Evolutionary conservation across 2,113 vertebrate genomes (phyloP).

Genomic region (Prunella fulvescens): DNA sequence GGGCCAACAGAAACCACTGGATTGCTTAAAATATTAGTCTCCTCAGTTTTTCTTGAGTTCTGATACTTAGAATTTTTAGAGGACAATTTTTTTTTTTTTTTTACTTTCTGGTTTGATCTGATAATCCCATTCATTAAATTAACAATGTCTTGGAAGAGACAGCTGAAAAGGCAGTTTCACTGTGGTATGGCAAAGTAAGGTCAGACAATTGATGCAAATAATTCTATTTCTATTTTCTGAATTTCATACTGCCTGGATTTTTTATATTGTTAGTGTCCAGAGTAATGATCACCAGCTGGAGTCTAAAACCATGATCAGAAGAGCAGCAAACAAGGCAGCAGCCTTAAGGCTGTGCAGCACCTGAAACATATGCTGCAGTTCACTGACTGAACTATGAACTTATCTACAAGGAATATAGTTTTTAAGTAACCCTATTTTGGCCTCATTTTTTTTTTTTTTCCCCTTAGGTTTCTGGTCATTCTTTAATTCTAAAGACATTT

Average conservation of each 20-base stretch:
- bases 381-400: background rate
- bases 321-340: background rate
- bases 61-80: background rate
- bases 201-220: background rate
- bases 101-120: background rate
- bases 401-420: background rate
- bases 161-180: background rate
- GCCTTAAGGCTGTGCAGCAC: background rate
- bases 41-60: background rate
- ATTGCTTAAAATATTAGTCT: background rate
- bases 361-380: background rate
- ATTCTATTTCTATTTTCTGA: background rate
- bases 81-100: accelerated
- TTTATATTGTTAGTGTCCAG: background rate
- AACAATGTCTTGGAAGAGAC: background rate
- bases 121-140: background rate
- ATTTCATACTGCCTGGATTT: background rate
- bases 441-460: background rate
- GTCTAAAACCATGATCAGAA: conserved; percentile 8
- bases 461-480: background rate
- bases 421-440: background rate
- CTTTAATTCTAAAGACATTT: background rate
- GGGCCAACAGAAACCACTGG: background rate
- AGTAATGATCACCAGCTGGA: conserved; percentile 33
- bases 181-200: background rate